A percentile compares a stretch with the other conserved stretches of the same genome.
Evolutionary conservation across 1,140 invertebrate species (phyloP).

Genomic region (Formica exsecta): DNA sequence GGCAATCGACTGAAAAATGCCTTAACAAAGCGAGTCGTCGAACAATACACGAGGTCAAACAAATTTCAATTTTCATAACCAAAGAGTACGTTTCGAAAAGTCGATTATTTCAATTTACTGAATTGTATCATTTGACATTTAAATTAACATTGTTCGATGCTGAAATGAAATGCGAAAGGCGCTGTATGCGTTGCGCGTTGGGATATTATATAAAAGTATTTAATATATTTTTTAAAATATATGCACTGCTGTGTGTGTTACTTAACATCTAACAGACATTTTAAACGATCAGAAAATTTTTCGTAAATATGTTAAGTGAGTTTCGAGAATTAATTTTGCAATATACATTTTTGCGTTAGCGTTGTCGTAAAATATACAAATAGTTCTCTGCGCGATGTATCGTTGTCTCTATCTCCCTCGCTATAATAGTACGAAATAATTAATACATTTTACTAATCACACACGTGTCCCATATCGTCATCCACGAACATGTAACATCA

Average conservation of each 20-base stretch:
- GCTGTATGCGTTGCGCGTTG: too few species aligned
- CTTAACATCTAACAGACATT: background rate
- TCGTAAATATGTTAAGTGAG: background rate
- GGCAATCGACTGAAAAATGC: background rate
- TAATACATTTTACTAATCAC: constrained; percentile 29
- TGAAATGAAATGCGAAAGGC: background rate
- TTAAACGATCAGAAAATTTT: background rate
- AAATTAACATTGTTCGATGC: constrained; percentile 4
- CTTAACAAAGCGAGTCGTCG: background rate
- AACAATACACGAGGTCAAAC: background rate
- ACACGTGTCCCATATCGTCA: background rate
- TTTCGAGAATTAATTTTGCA: constrained; percentile 19
- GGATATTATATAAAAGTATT: constrained; percentile 7
- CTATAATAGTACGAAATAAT: constrained; percentile 28
- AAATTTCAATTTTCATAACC: background rate
- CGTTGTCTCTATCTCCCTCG: background rate
- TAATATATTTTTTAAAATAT: background rate
- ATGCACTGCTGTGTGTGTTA: background rate
- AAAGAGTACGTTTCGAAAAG: background rate
- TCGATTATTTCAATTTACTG: background rate
- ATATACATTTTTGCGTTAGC: background rate
- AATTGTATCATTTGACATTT: background rate
- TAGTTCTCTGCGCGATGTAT: background rate
- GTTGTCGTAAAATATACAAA: background rate
- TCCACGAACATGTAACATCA: constrained; percentile 40